Conservation (phyloP, 2,797 vertebrate genomes). For the Sebastes vulpes region DNA sequence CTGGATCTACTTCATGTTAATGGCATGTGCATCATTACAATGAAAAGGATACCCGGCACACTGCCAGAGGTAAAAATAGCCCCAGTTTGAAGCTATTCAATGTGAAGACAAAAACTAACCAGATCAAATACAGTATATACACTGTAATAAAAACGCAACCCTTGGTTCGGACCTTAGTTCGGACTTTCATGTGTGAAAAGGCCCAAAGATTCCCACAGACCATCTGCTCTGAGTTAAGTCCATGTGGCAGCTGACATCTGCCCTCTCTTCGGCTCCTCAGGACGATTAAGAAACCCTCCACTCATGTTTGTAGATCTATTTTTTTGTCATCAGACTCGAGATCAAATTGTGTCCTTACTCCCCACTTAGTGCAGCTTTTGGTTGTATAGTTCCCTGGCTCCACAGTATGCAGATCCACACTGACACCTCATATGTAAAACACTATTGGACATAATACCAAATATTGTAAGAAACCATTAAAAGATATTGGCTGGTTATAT, state of each 20-base stretch:
- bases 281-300: slow-evolving; percentile 22
- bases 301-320: background rate
- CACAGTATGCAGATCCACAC: background rate
- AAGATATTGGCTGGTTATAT: background rate
- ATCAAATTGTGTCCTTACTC: slow-evolving; percentile 2
- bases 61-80: slow-evolving; percentile 4
- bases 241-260: slow-evolving; percentile 56
- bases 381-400: background rate
- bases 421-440: background rate
- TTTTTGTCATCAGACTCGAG: slow-evolving; percentile 3
- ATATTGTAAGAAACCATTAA: background rate
- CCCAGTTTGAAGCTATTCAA: background rate
- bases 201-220: background rate
- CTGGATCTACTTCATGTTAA: background rate
- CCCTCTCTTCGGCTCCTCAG: slow-evolving; percentile 3
- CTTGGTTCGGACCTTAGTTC: background rate
- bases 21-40: slow-evolving; percentile 21
- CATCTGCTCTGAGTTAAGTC: slow-evolving; percentile 48
- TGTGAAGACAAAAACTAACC: background rate
- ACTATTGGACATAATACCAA: background rate
- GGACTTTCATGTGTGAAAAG: background rate
- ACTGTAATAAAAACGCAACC: background rate
- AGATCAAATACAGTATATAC: background rate
- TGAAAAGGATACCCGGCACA: background rate
- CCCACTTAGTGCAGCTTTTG: background rate